These are phyloP conservation scores for Uropetala carovei DNA, from an alignment of 2,888 invertebrate species.

Conservation along the genomic window DNA sequence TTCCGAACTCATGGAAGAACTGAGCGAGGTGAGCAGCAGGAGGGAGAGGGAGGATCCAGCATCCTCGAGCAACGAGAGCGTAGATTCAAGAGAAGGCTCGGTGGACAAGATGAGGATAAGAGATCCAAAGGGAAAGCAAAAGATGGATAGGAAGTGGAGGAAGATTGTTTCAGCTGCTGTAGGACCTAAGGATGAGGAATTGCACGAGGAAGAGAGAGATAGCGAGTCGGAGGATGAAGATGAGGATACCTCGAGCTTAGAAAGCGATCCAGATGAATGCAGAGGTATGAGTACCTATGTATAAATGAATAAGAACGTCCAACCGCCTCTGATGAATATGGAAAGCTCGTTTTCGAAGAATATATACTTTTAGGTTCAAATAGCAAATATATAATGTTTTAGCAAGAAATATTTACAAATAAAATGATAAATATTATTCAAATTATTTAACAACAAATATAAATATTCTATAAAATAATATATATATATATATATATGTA, in stretches of 20 bases:
- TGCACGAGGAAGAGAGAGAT: background rate
- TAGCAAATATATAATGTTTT: too few species aligned
- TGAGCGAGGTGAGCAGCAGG: background rate
- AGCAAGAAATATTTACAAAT: too few species aligned
- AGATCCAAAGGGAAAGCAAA: background rate
- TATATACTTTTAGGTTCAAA: too few species aligned
- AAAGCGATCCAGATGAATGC: background rate
- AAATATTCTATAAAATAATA: too few species aligned
- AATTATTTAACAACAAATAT: too few species aligned
- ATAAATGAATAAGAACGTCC: too few species aligned
- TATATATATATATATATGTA: too few species aligned
- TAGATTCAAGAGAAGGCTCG: background rate
- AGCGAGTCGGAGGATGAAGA: background rate
- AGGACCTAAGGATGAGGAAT: background rate
- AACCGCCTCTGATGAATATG: too few species aligned
- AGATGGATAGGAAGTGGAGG: background rate
- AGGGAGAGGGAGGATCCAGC: background rate
- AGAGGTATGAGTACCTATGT: background rate
- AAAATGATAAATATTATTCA: too few species aligned
- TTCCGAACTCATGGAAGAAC: background rate
- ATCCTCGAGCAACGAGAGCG: background rate
- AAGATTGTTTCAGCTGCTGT: background rate
- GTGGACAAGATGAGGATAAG: constrained; percentile 6
- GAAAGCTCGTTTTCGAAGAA: too few species aligned
- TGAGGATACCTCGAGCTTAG: background rate